Base-by-base conservation (phyloP, 2,797 vertebrate genomes). In the Neosilurus hyrtlii region DNA sequence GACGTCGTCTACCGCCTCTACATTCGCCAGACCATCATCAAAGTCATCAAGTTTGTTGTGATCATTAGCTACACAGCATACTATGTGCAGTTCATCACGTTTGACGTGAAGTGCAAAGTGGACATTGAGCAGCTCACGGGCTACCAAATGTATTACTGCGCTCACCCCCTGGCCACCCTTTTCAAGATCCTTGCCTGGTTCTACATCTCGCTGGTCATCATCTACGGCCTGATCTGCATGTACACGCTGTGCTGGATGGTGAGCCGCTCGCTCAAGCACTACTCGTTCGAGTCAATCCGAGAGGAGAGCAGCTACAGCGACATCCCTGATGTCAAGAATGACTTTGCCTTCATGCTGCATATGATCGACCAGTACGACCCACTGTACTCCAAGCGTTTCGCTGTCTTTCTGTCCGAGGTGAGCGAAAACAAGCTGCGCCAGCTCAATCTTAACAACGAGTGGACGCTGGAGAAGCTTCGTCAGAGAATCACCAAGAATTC, bases 261-360 rank as follows among this genome's bases (percentile, higher is more conserved):
- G 85, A 94, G 96, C 51, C 95, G 96, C 76, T 98, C 97, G 0
- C 96, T 99, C 30, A 99, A 99, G 86, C 95, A 96, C 74, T 99
- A 99, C 86, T 99, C 97, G 0, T 99, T 99, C 0, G 98, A 99
- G 92, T 97, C 97, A 0, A 99, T 99, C 88, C 95, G 98, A 0
- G 97, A 99, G 90, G 96, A 99, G 91, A 99, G 98, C 95, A 97
- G 96, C 89, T 99, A 99, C 84, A 99, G 98, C 0, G 98, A 99
- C 93, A 99, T 99, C 84, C 97, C 98, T 0, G 98, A 99, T 0
- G 94, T 99, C 68, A 99, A 98, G 91, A 99, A 99, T 0, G 98
- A 99, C 94, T 99, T 99, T 16, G 97, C 98, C 88, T 99, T 99
- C 90, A 99, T 99, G 97, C 92, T 99, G 15, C 98, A 99, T 85